phyloP scores from a whole-genome alignment of 2,797 vertebrate species.

The Enteromius mattozi region DNA sequence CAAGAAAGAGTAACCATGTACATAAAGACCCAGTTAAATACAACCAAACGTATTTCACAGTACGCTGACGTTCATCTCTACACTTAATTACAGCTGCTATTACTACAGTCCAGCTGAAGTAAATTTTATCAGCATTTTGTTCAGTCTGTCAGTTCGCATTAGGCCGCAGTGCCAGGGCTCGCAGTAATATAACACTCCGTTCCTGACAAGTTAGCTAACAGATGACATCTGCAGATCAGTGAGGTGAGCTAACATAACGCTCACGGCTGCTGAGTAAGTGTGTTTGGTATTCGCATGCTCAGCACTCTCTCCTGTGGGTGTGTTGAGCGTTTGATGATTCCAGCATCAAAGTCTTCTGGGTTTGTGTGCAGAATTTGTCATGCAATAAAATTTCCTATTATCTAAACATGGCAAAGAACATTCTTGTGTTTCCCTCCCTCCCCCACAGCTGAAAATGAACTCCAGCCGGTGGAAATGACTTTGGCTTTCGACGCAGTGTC shows the following conservation, averaged over 20 bases:
- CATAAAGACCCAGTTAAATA: background rate
- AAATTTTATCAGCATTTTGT: slow-evolving; percentile 1
- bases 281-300: slow-evolving; percentile 20
- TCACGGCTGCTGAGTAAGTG: slow-evolving; percentile 30
- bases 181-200: background rate
- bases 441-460: slow-evolving; percentile 60
- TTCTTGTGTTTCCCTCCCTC: slow-evolving; percentile 2
- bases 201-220: slow-evolving; percentile 42
- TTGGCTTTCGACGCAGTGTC: slow-evolving; percentile 62
- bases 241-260: slow-evolving; percentile 34
- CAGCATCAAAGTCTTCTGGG: background rate
- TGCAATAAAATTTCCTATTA: background rate
- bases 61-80: background rate
- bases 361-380: background rate
- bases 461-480: slow-evolving; percentile 67
- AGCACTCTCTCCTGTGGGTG: slow-evolving; percentile 13
- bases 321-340: background rate
- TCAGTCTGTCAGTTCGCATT: slow-evolving; percentile 18
- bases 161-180: background rate
- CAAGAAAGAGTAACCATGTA: background rate
- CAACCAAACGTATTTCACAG: background rate
- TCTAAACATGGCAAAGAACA: background rate
- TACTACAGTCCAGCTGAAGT: background rate
- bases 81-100: background rate
- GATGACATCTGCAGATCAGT: slow-evolving; percentile 24